phyloP scores from a whole-genome alignment of 2,888 invertebrate species.

The Ormyrus rosae region DNA sequence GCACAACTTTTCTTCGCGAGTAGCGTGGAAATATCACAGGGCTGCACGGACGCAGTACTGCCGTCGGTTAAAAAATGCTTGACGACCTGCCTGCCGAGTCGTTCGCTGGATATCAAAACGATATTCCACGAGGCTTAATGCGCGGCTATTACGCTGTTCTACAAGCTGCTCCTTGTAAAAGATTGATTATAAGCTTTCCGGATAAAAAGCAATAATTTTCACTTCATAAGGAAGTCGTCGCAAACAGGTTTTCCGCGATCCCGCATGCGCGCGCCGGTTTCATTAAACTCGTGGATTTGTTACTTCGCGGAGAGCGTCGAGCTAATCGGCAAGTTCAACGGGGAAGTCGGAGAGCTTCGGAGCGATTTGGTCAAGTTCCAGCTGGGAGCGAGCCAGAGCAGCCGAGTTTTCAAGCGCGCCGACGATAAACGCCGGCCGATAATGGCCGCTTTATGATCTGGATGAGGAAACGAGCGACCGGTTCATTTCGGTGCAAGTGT shows the following conservation, averaged over 20 bases:
- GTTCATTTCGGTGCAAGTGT: constrained; percentile 22
- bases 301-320: constrained; percentile 3
- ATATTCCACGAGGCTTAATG: background rate
- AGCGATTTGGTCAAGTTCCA: constrained; percentile 33
- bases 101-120: background rate
- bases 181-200: background rate
- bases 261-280: constrained; percentile 14
- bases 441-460: constrained; percentile 29
- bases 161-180: background rate
- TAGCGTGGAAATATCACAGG: no score
- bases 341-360: constrained; percentile 10
- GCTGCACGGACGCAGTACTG: no score
- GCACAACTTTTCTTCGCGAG: background rate
- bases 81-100: no score
- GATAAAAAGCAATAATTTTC: constrained; percentile 9
- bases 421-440: constrained; percentile 31
- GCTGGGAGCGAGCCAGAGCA: constrained; percentile 13
- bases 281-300: constrained; percentile 48
- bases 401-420: constrained; percentile 7
- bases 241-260: constrained; percentile 25
- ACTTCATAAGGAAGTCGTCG: constrained; percentile 19
- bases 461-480: background rate
- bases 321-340: constrained; percentile 5
- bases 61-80: no score
- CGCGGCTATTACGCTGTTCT: background rate